A percentile compares a stretch with the other conserved stretches of the same genome.
phyloP scores from a whole-genome alignment of 2,888 invertebrate genomes.

The Ectropis crepuscularia region DNA sequence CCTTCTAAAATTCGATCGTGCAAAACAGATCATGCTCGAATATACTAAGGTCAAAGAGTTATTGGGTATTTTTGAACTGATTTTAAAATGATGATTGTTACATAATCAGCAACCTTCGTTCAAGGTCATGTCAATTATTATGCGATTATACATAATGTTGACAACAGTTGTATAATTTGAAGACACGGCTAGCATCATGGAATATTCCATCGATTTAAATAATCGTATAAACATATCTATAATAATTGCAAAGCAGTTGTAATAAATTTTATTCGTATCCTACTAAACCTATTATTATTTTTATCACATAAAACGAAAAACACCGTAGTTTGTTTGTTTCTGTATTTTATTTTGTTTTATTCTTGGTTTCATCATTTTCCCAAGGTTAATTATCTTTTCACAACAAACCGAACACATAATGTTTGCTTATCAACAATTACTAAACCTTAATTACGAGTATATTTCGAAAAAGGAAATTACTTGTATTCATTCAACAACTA shows the following conservation, averaged over 20 bases:
- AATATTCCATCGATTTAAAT: slow-evolving; percentile 7
- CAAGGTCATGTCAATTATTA: slow-evolving; percentile 24
- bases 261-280: slow-evolving; percentile 4
- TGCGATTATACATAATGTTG: neutral
- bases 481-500: too few relatives aligned
- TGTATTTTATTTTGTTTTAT: too few relatives aligned
- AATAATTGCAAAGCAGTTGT: neutral
- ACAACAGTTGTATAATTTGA: neutral
- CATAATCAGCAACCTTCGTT: slow-evolving; percentile 26
- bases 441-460: too few relatives aligned
- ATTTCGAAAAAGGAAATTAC: too few relatives aligned
- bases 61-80: slow-evolving; percentile 7
- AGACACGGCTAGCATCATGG: neutral
- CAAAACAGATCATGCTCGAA: slow-evolving; percentile 4
- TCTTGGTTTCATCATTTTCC: too few relatives aligned
- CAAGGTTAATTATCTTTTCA: too few relatives aligned
- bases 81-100: slow-evolving; percentile 16
- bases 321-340: neutral
- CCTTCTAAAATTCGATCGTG: too few relatives aligned
- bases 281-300: neutral
- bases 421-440: too few relatives aligned
- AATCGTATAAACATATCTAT: slow-evolving; percentile 3
- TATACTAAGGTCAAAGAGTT: slow-evolving; percentile 22
- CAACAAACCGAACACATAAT: too few relatives aligned
- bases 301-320: neutral